Base-by-base conservation (phyloP, 2,797 vertebrate genomes). In the Macroramphosus scolopax region DNA sequence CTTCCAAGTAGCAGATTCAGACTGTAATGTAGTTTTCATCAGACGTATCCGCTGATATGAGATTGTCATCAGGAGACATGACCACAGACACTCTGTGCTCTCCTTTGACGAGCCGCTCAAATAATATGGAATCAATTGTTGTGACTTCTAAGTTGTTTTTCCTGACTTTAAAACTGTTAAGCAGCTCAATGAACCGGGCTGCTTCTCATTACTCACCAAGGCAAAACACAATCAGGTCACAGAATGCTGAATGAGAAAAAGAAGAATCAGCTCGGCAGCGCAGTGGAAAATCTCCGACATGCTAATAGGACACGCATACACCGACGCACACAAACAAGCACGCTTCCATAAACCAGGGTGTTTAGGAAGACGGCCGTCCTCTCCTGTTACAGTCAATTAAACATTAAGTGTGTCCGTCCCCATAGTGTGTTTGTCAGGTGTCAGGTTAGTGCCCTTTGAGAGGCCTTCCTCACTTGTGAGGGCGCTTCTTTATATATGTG, bases 311-410 rank as follows among this genome's bases (percentile, higher is more conserved):
- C 12, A 58, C 1, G 56, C 9, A 62, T 18, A 43, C 30, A 28
- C 9, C 32, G 34, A 43, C 24, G 37, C 8, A 53, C 13, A 37
- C 32, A 60, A 46, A 61, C 29, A 45, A 26, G 43, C 26, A 53
- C 14, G 16, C 29, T 42, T 12, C 45, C 37, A 33, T 56, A 46
- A 72, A 63, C 32, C 22, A 5, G 28, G 5, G 29, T 16, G 24
- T 68, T 72, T 48, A 54, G 18, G 37, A 40, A 40, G 59, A 59
- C 45, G 29, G 38, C 7, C 26, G 43, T 46, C 37, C 24, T 84
- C 75, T 85, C 76, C 51, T 57, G 34, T 86, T 83, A 66, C 82
- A 75, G 48, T 50, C 73, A 58, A 81, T 86, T 59, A 85, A 86
- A 83, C 77, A 76, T 86, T 81, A 67, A 87, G 80, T 63, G 56